Conservation (phyloP, 2,888 invertebrate genomes). For the Polietes domitor region DNA sequence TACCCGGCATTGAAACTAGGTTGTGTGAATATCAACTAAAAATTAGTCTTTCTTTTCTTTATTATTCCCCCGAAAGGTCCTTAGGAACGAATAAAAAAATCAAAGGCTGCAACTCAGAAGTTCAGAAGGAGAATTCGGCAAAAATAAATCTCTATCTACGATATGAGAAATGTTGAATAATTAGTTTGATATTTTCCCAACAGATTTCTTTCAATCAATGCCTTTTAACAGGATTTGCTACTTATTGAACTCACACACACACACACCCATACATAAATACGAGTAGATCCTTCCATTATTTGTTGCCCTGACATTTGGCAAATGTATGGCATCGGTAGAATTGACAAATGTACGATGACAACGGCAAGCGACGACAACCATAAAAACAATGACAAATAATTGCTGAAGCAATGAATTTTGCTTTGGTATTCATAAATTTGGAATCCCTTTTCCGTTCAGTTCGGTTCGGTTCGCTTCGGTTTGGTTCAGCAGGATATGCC, state of each 20-base stretch:
- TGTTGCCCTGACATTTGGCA: neutral
- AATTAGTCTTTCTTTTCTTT: too few species aligned
- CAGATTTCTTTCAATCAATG: conserved; percentile 8
- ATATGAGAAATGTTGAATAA: too few species aligned
- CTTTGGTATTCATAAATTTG: conserved; percentile 21
- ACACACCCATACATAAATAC: too few species aligned
- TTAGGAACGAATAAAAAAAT: too few species aligned
- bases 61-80: too few species aligned
- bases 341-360: conserved; percentile 11
- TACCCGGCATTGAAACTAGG: too few species aligned
- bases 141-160: too few species aligned
- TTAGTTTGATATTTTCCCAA: neutral
- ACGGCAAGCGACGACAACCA: neutral
- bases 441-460: neutral
- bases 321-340: neutral
- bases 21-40: too few species aligned
- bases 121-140: too few species aligned
- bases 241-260: too few species aligned
- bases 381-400: conserved; percentile 22
- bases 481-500: neutral
- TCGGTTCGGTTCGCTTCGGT: neutral
- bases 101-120: too few species aligned
- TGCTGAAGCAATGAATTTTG: conserved; percentile 15
- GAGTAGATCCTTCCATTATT: too few species aligned
- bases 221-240: neutral